These are phyloP conservation scores for Eulemur rubriventer DNA, from an alignment of 2,797 vertebrate species.

Conservation along the genomic window DNA sequence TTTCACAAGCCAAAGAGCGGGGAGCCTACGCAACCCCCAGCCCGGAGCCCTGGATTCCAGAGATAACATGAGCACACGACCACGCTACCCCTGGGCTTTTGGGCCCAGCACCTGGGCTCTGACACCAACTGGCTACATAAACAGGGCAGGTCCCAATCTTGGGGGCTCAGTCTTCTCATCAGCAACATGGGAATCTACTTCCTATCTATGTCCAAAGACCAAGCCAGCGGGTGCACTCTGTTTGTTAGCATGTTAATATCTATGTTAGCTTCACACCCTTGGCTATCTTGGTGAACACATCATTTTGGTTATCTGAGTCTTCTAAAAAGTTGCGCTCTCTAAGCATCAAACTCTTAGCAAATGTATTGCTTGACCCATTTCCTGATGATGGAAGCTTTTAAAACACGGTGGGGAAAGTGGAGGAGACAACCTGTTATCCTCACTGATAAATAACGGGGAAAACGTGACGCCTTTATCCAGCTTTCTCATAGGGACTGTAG, in stretches of 20 bases:
- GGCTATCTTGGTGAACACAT: rapidly evolving
- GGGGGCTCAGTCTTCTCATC: not conserved
- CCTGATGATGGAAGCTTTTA: not conserved
- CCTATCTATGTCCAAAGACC: not conserved
- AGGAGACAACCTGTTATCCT: not conserved
- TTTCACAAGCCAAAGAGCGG: not conserved
- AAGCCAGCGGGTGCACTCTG: not conserved
- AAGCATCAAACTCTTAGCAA: not conserved
- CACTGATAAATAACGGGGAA: not conserved
- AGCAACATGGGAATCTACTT: not conserved
- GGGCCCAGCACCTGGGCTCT: not conserved
- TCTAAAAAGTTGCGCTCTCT: not conserved
- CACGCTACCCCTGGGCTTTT: not conserved
- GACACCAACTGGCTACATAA: not conserved
- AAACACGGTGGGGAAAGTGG: not conserved
- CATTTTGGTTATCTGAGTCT: not conserved
- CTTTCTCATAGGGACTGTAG: not conserved
- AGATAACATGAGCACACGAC: rapidly evolving
- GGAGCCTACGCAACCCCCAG: rapidly evolving
- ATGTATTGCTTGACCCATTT: not conserved
- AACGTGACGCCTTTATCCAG: not conserved
- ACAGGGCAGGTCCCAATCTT: not conserved
- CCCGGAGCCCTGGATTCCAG: not conserved
- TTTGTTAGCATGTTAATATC: rapidly evolving
- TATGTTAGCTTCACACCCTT: rapidly evolving